Evolutionary conservation across 2,113 vertebrate genomes (phyloP), one percentile per base, ranked within the genome.

Genomic region (Mormoops blainvillei): DNA sequence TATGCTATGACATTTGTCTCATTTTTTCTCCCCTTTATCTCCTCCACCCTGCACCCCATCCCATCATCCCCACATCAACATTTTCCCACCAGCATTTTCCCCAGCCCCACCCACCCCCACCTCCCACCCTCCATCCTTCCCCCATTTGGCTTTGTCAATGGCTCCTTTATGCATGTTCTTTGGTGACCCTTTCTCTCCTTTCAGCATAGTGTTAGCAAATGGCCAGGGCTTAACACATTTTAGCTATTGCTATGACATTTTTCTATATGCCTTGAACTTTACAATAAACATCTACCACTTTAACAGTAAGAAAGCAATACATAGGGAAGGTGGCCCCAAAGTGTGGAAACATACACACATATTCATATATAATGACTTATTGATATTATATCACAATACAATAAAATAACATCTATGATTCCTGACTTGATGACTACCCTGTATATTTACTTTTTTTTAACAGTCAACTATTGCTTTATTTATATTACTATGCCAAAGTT

Each of bases 401-500:
- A 67, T 68, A 94, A 84, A 80, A 71, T 52, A 82, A 48, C 36
- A 91, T 63, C 54, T 74, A 41, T 19, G 31, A 38, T 83, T 56
- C n/a, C 50, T 74, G 63, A 84, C 12, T 56, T 73, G 52, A 65
- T 92, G 56, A 73, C 4, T 22, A 45, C 48, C 15, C 20, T 68
- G 28, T 7, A 78, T 61, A 41, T 70, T 80, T 31, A 43, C 4
- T 38, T 70, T 67, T 73, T n/a, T n/a, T n/a, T n/a, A 98, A 98
- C 96, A 98, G 98, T 97, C 97, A 98, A 97, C 98, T 98, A 98
- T 97, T 95, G 96, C 93, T 98, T 98, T 98, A 98, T 98, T 98
- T 98, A 98, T 98, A 99, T 98, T 98, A 98, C 98, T 98, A 98
- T 98, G 97, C 98, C 98, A 98, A 98, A 98, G 97, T 98, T 98